phyloP scores from a whole-genome alignment of 2,888 invertebrate species.

The Oscheius myriophilus region DNA sequence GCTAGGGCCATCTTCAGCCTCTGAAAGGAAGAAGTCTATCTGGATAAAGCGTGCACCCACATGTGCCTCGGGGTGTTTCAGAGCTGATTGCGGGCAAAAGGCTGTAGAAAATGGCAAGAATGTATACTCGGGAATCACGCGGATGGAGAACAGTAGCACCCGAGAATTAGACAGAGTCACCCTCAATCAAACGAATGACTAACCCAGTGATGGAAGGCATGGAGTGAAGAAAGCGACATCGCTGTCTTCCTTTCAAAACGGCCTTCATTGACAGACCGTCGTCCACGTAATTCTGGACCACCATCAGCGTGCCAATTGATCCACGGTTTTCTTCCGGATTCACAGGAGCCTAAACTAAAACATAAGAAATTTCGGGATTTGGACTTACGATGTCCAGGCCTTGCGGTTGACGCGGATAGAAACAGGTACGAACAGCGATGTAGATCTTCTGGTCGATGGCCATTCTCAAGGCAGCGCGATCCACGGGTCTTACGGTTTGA shows the following conservation, averaged over 20 bases:
- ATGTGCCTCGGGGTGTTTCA: not conserved
- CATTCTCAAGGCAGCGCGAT: constrained; percentile 1
- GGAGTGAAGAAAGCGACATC: constrained; percentile 15
- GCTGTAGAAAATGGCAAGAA: not conserved
- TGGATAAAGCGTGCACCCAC: not conserved
- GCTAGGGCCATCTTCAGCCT: not conserved
- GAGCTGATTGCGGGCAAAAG: not conserved
- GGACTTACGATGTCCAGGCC: not conserved
- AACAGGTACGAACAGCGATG: constrained; percentile 12
- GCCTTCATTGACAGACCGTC: constrained; percentile 14
- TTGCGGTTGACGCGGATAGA: not conserved
- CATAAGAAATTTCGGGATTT: not conserved
- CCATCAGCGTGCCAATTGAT: constrained; percentile 3
- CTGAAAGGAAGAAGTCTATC: not conserved
- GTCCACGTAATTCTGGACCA: not conserved
- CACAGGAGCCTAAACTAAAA: not conserved
- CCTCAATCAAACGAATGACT: not conserved
- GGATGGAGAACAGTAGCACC: not conserved
- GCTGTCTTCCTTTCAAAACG: not conserved
- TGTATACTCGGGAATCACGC: not conserved
- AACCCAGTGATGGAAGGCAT: constrained; percentile 11
- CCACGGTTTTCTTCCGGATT: not conserved
- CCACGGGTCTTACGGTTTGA: constrained; percentile 5
- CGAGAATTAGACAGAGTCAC: constrained; percentile 2
- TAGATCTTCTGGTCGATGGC: constrained; percentile 8